Percentiles rank a stretch among this genome's conserved stretches.
Conservation (phyloP, 1,140 invertebrate species). For the Steinernema khuongi region DNA sequence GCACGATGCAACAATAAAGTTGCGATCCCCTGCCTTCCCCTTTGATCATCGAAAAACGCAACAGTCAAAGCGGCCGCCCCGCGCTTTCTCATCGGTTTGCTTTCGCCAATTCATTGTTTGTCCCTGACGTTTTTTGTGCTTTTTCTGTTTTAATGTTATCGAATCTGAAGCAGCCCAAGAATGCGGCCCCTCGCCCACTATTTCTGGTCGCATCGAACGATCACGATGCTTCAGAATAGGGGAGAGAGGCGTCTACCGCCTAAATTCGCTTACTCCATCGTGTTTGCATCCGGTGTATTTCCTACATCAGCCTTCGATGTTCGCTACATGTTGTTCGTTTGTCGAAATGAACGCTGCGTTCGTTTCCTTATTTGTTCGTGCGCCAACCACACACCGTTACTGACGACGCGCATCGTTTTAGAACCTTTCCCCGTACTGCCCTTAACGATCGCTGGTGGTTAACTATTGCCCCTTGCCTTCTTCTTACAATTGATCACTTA, state of each 20-base stretch:
- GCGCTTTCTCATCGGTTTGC: no score
- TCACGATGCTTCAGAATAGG: no score
- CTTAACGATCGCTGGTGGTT: neutral
- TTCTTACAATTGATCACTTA: neutral
- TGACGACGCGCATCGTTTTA: slow-evolving; percentile 6
- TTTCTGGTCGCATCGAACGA: neutral
- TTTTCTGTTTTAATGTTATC: slow-evolving; percentile 8
- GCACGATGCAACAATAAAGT: slow-evolving; percentile 4
- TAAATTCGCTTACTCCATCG: no score
- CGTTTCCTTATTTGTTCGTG: no score
- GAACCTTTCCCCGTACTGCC: neutral
- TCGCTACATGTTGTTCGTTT: no score
- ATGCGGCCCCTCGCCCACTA: neutral
- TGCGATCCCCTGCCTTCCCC: neutral
- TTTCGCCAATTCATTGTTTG: neutral
- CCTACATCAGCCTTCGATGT: no score
- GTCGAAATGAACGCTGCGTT: no score
- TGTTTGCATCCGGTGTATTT: no score
- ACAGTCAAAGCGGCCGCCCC: neutral
- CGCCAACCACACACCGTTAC: no score
- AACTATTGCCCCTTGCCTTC: neutral
- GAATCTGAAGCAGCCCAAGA: neutral
- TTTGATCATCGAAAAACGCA: neutral
- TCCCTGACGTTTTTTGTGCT: neutral
- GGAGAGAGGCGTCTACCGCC: no score